Percentiles rank a stretch among this genome's conserved stretches.
Evolutionary conservation across 2,113 vertebrate genomes (phyloP).

Genomic region (Choloepus hoffmanni): DNA sequence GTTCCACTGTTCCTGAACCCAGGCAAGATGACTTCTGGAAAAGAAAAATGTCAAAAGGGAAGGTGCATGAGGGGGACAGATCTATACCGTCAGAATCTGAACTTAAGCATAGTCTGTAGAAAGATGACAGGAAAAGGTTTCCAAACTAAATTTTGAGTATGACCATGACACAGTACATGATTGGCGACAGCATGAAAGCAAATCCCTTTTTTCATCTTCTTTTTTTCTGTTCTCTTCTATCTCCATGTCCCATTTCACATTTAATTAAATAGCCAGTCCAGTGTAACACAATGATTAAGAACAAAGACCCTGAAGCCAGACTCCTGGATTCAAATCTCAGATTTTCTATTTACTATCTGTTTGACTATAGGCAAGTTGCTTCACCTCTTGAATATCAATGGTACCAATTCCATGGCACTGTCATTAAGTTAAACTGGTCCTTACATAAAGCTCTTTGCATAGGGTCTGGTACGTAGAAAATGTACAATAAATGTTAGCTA

Average conservation of each 20-base stretch:
- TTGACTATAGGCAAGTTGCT: background rate
- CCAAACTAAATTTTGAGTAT: background rate
- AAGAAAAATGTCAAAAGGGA: constrained; percentile 57
- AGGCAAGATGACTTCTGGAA: constrained; percentile 74
- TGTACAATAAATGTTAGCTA: background rate
- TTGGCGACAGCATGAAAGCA: background rate
- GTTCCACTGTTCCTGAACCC: constrained; percentile 88
- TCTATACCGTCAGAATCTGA: background rate
- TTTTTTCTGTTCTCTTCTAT: background rate
- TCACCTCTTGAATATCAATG: background rate
- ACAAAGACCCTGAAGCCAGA: background rate
- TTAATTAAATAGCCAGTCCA: background rate
- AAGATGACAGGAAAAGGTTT: background rate
- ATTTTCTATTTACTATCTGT: background rate
- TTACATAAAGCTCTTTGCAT: background rate
- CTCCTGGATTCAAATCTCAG: background rate
- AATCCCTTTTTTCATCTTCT: background rate
- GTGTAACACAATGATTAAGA: background rate
- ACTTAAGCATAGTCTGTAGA: background rate
- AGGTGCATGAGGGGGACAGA: background rate
- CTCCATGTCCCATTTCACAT: background rate
- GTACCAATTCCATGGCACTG: background rate
- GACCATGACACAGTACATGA: background rate
- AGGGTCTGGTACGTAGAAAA: background rate
- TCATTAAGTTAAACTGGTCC: background rate